These are phyloP conservation scores for Cherax destructor DNA, from an alignment of 1,140 invertebrate genomes.

Conservation along the genomic window DNA sequence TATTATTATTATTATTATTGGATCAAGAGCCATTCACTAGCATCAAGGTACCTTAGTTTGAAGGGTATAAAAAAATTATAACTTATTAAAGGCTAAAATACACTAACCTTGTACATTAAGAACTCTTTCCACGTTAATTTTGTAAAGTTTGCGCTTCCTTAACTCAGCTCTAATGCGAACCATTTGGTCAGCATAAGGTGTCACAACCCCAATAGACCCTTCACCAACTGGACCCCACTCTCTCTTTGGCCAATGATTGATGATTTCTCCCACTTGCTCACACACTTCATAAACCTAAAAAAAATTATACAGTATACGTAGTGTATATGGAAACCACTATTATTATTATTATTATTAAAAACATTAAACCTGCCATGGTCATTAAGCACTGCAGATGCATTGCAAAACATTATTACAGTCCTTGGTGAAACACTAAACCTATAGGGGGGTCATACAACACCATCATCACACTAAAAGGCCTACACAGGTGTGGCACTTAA, in stretches of 20 bases:
- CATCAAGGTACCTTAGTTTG: too few relatives aligned
- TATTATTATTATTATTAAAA: too few relatives aligned
- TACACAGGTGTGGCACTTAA: too few relatives aligned
- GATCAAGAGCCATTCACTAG: too few relatives aligned
- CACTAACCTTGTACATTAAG: constrained; percentile 84
- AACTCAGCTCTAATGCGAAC: constrained; percentile 86
- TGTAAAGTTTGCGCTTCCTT: constrained; percentile 83
- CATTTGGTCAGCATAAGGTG: constrained; percentile 89
- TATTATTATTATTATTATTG: too few relatives aligned
- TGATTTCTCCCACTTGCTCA: constrained; percentile 77
- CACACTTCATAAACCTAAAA: constrained; percentile 73
- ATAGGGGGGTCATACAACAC: too few relatives aligned
- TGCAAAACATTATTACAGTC: too few relatives aligned
- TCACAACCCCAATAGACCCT: constrained; percentile 81
- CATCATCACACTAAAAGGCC: too few relatives aligned
- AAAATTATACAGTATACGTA: constrained; percentile 59
- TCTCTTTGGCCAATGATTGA: constrained; percentile 77
- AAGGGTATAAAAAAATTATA: constrained; percentile 20
- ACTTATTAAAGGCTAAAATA: not conserved
- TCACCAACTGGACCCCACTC: constrained; percentile 77
- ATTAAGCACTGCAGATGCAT: too few relatives aligned
- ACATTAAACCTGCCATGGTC: too few relatives aligned
- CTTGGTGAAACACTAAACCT: too few relatives aligned
- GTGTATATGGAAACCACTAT: too few relatives aligned
- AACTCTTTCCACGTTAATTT: constrained; percentile 89